These are phyloP conservation scores for Panthera uncia DNA, from an alignment of 2,113 vertebrate genomes.

Conservation along the genomic window DNA sequence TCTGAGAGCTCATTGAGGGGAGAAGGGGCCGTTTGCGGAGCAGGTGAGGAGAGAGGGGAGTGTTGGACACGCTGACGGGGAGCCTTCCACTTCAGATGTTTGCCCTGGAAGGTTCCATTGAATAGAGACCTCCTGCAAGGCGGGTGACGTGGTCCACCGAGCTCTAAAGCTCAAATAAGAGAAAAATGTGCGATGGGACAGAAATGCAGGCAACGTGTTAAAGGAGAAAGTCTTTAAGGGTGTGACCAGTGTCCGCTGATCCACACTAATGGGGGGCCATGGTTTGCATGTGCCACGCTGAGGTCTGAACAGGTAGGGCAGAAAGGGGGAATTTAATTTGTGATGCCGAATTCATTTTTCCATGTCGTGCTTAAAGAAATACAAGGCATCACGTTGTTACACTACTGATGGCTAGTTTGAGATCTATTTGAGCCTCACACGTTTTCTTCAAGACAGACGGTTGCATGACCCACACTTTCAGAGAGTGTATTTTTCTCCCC, in stretches of 20 bases:
- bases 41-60: neutral
- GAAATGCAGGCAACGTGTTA: neutral
- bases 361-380: neutral
- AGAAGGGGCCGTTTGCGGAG: constrained; percentile 43
- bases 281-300: neutral
- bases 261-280: accelerated
- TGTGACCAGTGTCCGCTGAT: neutral
- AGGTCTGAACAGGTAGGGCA: neutral
- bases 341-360: neutral
- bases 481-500: neutral
- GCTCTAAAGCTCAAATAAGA: neutral
- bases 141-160: neutral
- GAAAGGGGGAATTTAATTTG: neutral
- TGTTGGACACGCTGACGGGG: constrained; percentile 13
- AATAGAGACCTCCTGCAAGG: neutral
- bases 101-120: neutral
- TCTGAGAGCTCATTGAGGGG: neutral
- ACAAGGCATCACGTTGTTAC: neutral
- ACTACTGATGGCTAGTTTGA: neutral
- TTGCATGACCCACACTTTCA: neutral
- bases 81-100: neutral
- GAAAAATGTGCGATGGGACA: neutral
- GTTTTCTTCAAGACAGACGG: neutral
- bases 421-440: neutral
- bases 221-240: neutral